Evolutionary conservation across 1,140 invertebrate species (phyloP).

Genomic region (Heterodera carotae): DNA sequence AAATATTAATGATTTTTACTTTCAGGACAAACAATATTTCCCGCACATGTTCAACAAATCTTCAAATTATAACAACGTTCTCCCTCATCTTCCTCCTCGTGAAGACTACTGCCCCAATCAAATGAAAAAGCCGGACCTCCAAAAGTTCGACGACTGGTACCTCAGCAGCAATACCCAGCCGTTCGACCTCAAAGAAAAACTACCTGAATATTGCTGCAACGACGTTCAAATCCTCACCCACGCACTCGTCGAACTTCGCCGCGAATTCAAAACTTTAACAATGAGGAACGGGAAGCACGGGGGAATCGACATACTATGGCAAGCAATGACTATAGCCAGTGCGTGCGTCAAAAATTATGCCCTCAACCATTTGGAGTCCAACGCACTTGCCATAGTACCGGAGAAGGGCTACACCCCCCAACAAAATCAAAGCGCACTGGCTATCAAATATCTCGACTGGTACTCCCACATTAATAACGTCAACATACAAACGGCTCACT

Average conservation of each 20-base stretch:
- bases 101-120: too few relatives aligned
- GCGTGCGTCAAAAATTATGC: conserved; percentile 12
- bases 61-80: too few relatives aligned
- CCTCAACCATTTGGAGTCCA: conserved; percentile 7
- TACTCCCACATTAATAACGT: conserved; percentile 17
- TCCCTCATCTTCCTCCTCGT: too few relatives aligned
- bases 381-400: neutral
- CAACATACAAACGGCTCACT: neutral
- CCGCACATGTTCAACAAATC: too few relatives aligned
- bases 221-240: conserved; percentile 25
- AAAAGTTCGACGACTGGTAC: conserved; percentile 7
- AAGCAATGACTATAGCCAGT: conserved; percentile 16
- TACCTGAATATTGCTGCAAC: conserved; percentile 14
- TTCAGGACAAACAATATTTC: too few relatives aligned
- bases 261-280: neutral
- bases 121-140: too few relatives aligned
- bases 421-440: conserved; percentile 24
- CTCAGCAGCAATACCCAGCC: neutral
- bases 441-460: conserved; percentile 22
- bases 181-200: conserved; percentile 18
- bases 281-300: neutral
- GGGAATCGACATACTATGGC: conserved; percentile 4
- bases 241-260: conserved; percentile 8
- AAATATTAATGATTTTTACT: too few relatives aligned
- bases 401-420: neutral